Conservation (phyloP, 2,113 vertebrate species). For the Oriolus oriolus region DNA sequence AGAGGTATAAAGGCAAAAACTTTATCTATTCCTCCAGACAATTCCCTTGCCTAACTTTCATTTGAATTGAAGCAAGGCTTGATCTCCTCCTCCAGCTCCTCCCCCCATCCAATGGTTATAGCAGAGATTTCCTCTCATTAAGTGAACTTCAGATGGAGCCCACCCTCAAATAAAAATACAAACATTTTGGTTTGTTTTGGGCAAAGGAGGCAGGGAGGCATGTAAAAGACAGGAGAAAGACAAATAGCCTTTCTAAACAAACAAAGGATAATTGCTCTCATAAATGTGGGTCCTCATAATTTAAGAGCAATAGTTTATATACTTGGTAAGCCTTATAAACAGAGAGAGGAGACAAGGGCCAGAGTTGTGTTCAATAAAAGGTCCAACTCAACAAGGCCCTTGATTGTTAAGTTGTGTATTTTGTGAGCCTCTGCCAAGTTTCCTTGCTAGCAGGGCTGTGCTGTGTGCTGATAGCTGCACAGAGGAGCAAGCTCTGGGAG, state of each 20-base stretch:
- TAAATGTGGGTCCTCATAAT: constrained; percentile 70
- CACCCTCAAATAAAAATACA: constrained; percentile 60
- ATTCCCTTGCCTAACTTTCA: neutral
- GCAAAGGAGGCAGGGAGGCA: constrained; percentile 40
- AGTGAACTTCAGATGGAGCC: constrained; percentile 40
- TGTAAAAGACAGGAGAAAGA: constrained; percentile 64
- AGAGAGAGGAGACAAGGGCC: constrained; percentile 40
- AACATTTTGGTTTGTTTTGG: constrained; percentile 67
- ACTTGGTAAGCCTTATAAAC: constrained; percentile 67
- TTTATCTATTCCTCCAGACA: neutral
- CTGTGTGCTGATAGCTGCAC: constrained; percentile 38
- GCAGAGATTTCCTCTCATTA: constrained; percentile 27
- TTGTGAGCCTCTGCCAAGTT: constrained; percentile 70
- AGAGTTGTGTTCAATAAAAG: constrained; percentile 63
- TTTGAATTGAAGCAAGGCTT: neutral
- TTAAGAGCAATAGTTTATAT: constrained; percentile 68
- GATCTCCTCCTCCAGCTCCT: neutral
- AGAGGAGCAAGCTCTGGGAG: constrained; percentile 15
- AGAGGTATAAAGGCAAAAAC: neutral
- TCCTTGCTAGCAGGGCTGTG: constrained; percentile 58
- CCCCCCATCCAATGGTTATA: neutral
- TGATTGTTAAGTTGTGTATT: constrained; percentile 70
- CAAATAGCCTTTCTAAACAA: constrained; percentile 70
- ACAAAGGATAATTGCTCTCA: constrained; percentile 68
- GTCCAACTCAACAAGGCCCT: constrained; percentile 63